phyloP scores from a whole-genome alignment of 2,797 vertebrate genomes.

The Cryptoprocta ferox region DNA sequence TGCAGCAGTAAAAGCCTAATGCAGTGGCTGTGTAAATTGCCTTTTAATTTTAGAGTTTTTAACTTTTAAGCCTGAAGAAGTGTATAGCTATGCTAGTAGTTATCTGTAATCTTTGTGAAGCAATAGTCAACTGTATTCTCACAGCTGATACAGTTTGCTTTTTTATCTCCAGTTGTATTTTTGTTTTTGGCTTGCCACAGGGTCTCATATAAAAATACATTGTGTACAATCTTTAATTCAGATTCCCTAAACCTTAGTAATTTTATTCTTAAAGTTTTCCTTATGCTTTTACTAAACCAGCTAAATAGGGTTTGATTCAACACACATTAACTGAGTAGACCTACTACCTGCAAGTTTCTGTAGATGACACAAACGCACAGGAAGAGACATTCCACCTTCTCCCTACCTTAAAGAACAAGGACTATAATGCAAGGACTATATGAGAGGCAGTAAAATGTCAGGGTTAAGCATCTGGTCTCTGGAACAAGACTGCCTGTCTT shows the following conservation, averaged over 20 bases:
- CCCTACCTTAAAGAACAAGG: neutral
- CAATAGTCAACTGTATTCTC: slow-evolving; percentile 38
- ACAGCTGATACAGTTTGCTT: neutral
- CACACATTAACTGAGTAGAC: neutral
- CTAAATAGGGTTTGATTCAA: neutral
- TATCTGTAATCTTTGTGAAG: slow-evolving; percentile 32
- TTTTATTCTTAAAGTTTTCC: slow-evolving; percentile 29
- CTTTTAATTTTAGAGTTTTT: slow-evolving; percentile 17
- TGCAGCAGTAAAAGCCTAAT: neutral
- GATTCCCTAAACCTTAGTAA: neutral
- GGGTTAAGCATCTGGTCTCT: neutral
- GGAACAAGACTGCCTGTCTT: neutral
- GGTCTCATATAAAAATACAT: neutral
- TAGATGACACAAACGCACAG: neutral
- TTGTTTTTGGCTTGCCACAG: neutral
- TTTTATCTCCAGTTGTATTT: slow-evolving; percentile 34
- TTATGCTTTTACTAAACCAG: neutral
- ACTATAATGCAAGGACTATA: neutral
- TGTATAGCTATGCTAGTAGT: neutral
- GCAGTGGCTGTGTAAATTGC: neutral
- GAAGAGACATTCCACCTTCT: neutral
- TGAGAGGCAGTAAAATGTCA: neutral
- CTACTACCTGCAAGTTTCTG: neutral
- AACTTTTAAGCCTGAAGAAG: neutral
- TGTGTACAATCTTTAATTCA: neutral